These are phyloP conservation scores for Trissoscelio sp. DNA, from an alignment of 2,888 invertebrate species.

Conservation along the genomic window DNA sequence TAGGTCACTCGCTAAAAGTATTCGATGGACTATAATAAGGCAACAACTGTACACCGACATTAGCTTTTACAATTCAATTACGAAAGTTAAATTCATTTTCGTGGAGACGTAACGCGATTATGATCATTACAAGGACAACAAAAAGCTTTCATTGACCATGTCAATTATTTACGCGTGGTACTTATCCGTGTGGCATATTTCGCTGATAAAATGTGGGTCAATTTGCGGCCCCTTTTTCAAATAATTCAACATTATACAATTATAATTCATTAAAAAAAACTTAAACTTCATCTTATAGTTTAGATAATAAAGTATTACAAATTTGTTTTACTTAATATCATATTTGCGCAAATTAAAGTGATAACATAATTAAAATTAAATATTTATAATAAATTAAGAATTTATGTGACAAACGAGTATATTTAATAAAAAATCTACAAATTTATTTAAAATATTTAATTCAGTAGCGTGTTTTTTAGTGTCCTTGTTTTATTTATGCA, in stretches of 20 bases:
- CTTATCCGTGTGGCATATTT: conserved; percentile 9
- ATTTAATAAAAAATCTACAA: conserved; percentile 7
- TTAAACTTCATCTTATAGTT: too few relatives aligned
- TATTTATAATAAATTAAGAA: background rate
- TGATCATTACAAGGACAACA: conserved; percentile 25
- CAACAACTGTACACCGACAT: conserved; percentile 8
- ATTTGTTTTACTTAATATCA: too few relatives aligned
- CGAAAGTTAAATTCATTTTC: conserved; percentile 23
- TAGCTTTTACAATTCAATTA: conserved; percentile 39
- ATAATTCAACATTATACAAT: background rate
- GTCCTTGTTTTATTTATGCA: too few relatives aligned
- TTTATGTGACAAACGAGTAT: too few relatives aligned
- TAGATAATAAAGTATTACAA: too few relatives aligned
- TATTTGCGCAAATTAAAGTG: too few relatives aligned
- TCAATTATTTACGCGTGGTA: conserved; percentile 25
- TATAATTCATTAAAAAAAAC: background rate
- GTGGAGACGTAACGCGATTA: conserved; percentile 21
- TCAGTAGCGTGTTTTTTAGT: too few relatives aligned
- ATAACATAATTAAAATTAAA: too few relatives aligned
- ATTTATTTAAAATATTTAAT: conserved; percentile 12
- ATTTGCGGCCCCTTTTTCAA: background rate
- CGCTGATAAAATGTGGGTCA: conserved; percentile 17
- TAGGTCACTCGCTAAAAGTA: conserved; percentile 11
- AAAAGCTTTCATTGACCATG: conserved; percentile 26
- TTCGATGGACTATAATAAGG: conserved; percentile 21